These are phyloP conservation scores for Vanessa cardui DNA, from an alignment of 2,888 invertebrate species.

Conservation along the genomic window DNA sequence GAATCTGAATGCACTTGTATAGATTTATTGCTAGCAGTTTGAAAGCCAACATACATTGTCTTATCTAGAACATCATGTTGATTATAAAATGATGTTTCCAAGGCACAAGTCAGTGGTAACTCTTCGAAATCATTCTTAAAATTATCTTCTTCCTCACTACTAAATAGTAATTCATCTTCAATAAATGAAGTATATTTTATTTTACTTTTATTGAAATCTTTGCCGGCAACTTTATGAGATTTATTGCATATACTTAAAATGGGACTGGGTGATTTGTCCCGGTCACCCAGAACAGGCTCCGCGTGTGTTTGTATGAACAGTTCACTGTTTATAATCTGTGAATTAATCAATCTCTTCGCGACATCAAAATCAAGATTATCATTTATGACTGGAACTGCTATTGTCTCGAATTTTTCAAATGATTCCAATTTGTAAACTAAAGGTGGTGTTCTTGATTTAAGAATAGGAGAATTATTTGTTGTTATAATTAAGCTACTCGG, in stretches of 20 bases:
- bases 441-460: slow-evolving; percentile 43
- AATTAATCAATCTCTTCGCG: slow-evolving; percentile 61
- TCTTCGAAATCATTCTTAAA: slow-evolving; percentile 50
- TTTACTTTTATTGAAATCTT: slow-evolving; percentile 18
- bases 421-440: slow-evolving; percentile 57
- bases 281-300: slow-evolving; percentile 39
- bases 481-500: slow-evolving; percentile 58
- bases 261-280: slow-evolving; percentile 40
- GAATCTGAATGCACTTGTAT: slow-evolving; percentile 64
- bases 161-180: slow-evolving; percentile 69
- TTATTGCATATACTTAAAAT: slow-evolving; percentile 20
- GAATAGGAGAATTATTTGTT: slow-evolving; percentile 39
- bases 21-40: slow-evolving; percentile 71
- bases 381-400: slow-evolving; percentile 58
- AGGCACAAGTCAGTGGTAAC: slow-evolving; percentile 64
- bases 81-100: slow-evolving; percentile 61
- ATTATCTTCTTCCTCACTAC: slow-evolving; percentile 70
- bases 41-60: slow-evolving; percentile 72
- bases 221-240: slow-evolving; percentile 24
- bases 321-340: slow-evolving; percentile 56
- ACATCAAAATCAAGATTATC: slow-evolving; percentile 49
- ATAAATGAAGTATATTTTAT: slow-evolving; percentile 37
- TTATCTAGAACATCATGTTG: slow-evolving; percentile 54
- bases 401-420: slow-evolving; percentile 69
- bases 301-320: slow-evolving; percentile 47